Base-by-base conservation (phyloP, 1,140 invertebrate genomes). In the Drosophila kohkoa region DNA sequence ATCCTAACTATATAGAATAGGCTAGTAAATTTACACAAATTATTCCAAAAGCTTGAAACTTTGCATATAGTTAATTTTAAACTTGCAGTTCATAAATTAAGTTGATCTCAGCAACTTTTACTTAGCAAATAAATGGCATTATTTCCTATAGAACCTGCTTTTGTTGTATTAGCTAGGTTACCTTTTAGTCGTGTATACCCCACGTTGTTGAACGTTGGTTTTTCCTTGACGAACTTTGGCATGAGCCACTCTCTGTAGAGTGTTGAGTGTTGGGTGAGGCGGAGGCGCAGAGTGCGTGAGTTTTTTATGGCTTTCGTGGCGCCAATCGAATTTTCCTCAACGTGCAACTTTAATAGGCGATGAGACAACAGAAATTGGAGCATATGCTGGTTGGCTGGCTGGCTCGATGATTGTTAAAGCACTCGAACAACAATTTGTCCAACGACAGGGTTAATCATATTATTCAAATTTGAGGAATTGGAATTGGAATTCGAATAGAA, bases 221-320 rank as follows among this genome's bases (percentile, higher is more conserved):
- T 64, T 79, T 65, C 16, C 62, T 67, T 65, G 74, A 55, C 51
- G n/a, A 75, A 46, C 49, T 69, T 62, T 69, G 52, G 15, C 32
- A 35, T 62, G 58, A 58, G 28, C 46, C 52, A 49, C 52, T 55
- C 43, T 25, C 35, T 10, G 8, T 38, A 2, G 35, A 38, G 35
- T 38, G 35, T 38, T 38, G 35, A 38, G 35, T 38, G 30, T 41
- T 43, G 43, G 15, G 8, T 6, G 20, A 25, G 20, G 62, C 49
- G 13, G 60, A 63, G 49, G 49, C 60, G 71, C 28, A 52, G 45
- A 52, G 49, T 71, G 78, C 68, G 72, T 52, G 72, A 38, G 67
- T 35, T 74, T 87, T 87, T 87, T 88, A 87, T 83, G 77, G 82
- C 60, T 75, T 87, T 78, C 32, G 43, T 89, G 83, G 83, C 83